Percentiles rank a stretch among this genome's conserved stretches.
phyloP scores from a whole-genome alignment of 2,113 vertebrate species.

The Mirza zaza region DNA sequence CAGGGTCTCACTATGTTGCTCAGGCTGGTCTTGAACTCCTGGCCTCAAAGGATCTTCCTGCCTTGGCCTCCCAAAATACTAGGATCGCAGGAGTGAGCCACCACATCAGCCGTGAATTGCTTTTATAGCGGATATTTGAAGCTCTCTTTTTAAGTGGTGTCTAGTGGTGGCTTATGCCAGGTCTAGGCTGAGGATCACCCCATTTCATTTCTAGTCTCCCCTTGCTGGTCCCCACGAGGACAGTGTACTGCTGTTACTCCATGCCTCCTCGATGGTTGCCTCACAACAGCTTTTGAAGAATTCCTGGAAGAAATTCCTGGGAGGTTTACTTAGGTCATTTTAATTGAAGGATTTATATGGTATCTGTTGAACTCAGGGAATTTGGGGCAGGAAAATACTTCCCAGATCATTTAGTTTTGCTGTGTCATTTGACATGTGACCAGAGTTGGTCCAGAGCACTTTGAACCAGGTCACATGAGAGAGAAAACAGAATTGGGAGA shows the following conservation, averaged over 20 bases:
- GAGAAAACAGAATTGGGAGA: fast-evolving
- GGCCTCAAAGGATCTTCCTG: too few relatives aligned
- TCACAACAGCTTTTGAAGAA: neutral
- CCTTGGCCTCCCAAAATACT: too few relatives aligned
- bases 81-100: too few relatives aligned
- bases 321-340: neutral
- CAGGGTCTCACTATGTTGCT: too few relatives aligned
- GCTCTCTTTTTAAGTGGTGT: neutral
- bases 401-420: neutral
- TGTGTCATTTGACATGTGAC: neutral
- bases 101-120: too few relatives aligned
- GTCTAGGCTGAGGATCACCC: too few relatives aligned
- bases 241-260: neutral
- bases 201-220: neutral
- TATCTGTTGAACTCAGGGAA: neutral
- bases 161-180: neutral
- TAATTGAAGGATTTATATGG: neutral
- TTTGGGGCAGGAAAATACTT: neutral
- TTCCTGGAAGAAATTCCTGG: neutral
- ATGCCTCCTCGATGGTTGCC: neutral
- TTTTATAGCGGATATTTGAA: neutral
- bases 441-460: neutral
- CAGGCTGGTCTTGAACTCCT: too few relatives aligned
- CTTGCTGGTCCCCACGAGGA: fast-evolving
- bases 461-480: neutral